phyloP scores from a whole-genome alignment of 2,797 vertebrate genomes.

The Gymnoscopelus braueri region DNA sequence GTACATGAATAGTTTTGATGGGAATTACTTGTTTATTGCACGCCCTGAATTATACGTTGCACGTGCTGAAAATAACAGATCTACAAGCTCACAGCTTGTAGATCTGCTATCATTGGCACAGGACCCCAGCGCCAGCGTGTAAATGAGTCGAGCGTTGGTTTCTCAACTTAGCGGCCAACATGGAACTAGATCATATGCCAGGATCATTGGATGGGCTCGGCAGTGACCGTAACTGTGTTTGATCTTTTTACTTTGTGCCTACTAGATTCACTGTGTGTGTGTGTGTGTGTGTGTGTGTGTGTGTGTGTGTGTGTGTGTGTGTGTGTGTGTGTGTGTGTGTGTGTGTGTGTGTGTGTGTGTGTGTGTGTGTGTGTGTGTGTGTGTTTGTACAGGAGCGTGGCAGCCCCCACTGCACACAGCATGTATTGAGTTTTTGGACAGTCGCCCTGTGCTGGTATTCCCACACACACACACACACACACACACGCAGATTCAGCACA shows the following conservation, averaged over 20 bases:
- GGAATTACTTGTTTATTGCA: too few species aligned
- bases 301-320: slow-evolving; percentile 9
- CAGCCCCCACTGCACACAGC: slow-evolving; percentile 49
- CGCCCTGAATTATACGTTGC: too few species aligned
- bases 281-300: slow-evolving; percentile 23
- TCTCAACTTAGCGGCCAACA: slow-evolving; percentile 24
- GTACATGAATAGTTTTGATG: too few species aligned
- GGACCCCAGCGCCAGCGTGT: too few species aligned
- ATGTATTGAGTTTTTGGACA: slow-evolving; percentile 50
- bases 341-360: slow-evolving; percentile 3
- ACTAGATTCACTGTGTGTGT: slow-evolving; percentile 15
- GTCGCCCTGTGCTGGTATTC: slow-evolving; percentile 11
- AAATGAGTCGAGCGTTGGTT: slow-evolving; percentile 3
- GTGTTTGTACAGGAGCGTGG: slow-evolving; percentile 32
- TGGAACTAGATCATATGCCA: slow-evolving; percentile 20
- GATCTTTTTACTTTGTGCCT: slow-evolving; percentile 42
- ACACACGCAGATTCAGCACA: neutral
- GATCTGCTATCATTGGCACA: too few species aligned
- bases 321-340: slow-evolving; percentile 25
- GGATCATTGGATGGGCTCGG: slow-evolving; percentile 27
- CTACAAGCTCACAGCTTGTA: too few species aligned
- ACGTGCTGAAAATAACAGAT: too few species aligned
- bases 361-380: slow-evolving; percentile 20
- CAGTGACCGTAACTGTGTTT: slow-evolving; percentile 29
- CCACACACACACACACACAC: neutral